Percentiles rank a stretch among this genome's conserved stretches.
Conservation (phyloP, 1,140 invertebrate genomes). For the Sinonovacula constricta region DNA sequence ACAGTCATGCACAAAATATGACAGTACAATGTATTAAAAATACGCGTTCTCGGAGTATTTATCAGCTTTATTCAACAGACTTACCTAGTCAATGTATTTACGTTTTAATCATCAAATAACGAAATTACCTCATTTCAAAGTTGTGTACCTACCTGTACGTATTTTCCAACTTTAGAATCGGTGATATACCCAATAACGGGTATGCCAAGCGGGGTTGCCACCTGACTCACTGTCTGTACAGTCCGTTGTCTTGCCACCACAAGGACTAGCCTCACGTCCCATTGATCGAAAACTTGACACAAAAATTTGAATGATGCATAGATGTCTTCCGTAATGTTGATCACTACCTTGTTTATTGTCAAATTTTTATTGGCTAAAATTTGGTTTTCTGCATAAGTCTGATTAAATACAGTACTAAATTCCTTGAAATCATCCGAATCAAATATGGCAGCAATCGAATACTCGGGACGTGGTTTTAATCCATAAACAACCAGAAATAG, state of each 20-base stretch:
- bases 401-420: conserved; percentile 54
- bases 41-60: too few species aligned
- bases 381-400: conserved; percentile 53
- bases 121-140: too few species aligned
- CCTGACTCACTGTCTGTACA: conserved; percentile 56
- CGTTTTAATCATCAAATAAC: too few species aligned
- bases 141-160: conserved; percentile 62
- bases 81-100: too few species aligned
- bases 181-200: conserved; percentile 64
- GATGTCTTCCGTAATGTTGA: conserved; percentile 40
- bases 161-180: conserved; percentile 47
- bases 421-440: conserved; percentile 56
- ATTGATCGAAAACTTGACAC: conserved; percentile 53
- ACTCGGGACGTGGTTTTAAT: conserved; percentile 9
- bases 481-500: conserved; percentile 33
- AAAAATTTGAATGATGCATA: conserved; percentile 48
- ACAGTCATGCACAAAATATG: too few species aligned
- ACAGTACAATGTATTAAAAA: too few species aligned
- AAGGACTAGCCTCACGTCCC: conserved; percentile 54
- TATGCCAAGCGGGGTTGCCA: conserved; percentile 60
- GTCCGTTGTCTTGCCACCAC: conserved; percentile 59
- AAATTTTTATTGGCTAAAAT: conserved; percentile 40
- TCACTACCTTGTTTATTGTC: conserved; percentile 40
- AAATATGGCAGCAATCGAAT: conserved; percentile 62
- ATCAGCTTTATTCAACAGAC: too few species aligned